Base-by-base conservation (phyloP, 2,888 invertebrate species). In the Rotaria sp. region DNA sequence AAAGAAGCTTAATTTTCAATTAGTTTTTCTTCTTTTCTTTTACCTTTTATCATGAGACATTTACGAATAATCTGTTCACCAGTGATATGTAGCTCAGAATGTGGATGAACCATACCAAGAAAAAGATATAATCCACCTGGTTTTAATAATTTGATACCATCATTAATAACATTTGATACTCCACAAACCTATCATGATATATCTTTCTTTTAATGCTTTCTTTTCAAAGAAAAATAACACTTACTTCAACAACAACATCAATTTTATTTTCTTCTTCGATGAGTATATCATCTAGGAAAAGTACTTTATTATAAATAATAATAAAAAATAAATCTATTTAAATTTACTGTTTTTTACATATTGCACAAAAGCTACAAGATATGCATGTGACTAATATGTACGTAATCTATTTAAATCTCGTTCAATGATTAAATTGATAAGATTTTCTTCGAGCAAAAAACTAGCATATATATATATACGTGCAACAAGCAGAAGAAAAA, bases 91-190 rank as follows among this genome's bases (percentile, higher is more conserved):
- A 88, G 85, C 13, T 85, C 30, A 35, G 88, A 86, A 52, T 87
- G 86, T 24, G 88, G 87, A 50, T 87, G 87, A 2, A 87, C 87
- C 84, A 88, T 85, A 21, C 88, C 88, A 48, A 87, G 86, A 75
- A 88, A 85, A 35, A 87, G 84, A 74, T 87, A 87, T 21, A 67
- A 52, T 21, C 88, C 87, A 13, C 88, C 88, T 24, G 88, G 87
- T 80, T 87, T 87, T 5, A 88, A 84, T 18, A 86, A n/a, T 30
- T 80, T 48, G 18, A 87, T 80, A 30, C 87, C 87, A 30, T 85
- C 84, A 10, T 48, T 84, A 4, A 88, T 55, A 21, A 87, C 87
- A 41, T 41, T 35, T 48, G 84, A 21, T 41, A 35, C 57, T 21
- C 87, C 88, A 85, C 87, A 87, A 1, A 84, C 87, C 80, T 80